phyloP scores from a whole-genome alignment of 2,888 invertebrate genomes.

The Eremobia ochroleuca region DNA sequence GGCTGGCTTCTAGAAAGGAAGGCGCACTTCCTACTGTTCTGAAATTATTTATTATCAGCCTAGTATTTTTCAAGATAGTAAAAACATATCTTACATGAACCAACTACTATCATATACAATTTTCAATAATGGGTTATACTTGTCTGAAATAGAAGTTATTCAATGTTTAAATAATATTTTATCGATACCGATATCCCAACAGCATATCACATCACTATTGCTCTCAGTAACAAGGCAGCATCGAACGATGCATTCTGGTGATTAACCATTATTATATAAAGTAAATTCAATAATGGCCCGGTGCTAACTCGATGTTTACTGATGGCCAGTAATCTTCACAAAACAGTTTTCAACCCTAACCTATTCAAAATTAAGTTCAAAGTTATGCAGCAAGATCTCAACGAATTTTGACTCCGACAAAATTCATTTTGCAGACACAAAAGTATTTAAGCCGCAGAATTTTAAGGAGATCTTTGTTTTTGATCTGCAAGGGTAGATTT shows the following conservation, averaged over 20 bases:
- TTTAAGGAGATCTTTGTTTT: constrained; percentile 48
- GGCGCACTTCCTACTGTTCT: background rate
- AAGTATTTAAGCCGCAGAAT: constrained; percentile 56
- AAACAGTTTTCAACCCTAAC: constrained; percentile 70
- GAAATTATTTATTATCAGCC: background rate
- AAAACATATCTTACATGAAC: background rate
- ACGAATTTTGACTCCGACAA: constrained; percentile 67
- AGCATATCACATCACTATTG: constrained; percentile 72
- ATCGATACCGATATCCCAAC: constrained; percentile 23
- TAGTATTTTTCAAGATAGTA: background rate
- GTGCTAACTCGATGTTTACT: constrained; percentile 88
- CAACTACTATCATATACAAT: background rate
- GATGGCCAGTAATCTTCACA: constrained; percentile 71
- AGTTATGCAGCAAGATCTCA: constrained; percentile 63
- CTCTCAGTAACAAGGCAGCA: constrained; percentile 87
- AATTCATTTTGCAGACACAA: constrained; percentile 59
- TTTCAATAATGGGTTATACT: too few relatives aligned
- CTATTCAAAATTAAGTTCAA: constrained; percentile 62
- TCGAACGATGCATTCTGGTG: constrained; percentile 88
- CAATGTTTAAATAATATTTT: background rate
- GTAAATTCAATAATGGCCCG: constrained; percentile 90
- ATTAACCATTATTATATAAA: constrained; percentile 91
- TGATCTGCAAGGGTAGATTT: constrained; percentile 46
- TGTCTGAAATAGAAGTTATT: background rate
- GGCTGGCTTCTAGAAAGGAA: background rate